These are phyloP conservation scores for Lytechinus pictus DNA, from an alignment of 35 echinoderm and acorn worm genomes.

Conservation along the genomic window DNA sequence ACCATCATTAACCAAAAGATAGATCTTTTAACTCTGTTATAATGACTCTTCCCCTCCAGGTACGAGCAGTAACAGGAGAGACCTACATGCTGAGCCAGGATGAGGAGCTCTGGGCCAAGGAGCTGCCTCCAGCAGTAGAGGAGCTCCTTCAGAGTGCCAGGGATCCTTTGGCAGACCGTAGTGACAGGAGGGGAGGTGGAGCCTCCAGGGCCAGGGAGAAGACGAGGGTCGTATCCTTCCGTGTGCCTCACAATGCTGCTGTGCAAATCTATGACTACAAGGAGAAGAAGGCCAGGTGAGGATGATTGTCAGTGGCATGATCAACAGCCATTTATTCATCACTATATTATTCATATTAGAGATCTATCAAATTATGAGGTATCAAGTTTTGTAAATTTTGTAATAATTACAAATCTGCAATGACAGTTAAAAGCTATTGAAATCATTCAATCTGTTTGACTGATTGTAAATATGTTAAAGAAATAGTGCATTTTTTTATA, in stretches of 20 bases:
- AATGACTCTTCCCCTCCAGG: conserved; percentile 35
- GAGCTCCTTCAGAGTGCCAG: conserved; percentile 74
- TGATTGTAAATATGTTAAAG: no score
- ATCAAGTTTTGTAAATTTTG: no score
- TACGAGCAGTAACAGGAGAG: conserved; percentile 85
- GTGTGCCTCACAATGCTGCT: conserved; percentile 90
- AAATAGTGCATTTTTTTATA: no score
- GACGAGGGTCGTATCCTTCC: conserved; percentile 81
- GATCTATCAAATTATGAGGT: neutral
- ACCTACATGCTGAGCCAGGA: conserved; percentile 99
- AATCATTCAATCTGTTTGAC: no score
- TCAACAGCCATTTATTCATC: neutral
- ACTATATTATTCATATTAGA: no score
- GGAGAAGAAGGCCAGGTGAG: conserved; percentile 98
- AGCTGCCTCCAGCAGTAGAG: conserved; percentile 94
- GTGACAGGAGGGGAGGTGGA: conserved; percentile 53
- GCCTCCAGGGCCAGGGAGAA: conserved; percentile 69
- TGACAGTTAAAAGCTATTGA: no score
- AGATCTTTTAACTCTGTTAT: neutral
- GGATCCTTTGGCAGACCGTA: conserved; percentile 94
- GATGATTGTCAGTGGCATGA: neutral
- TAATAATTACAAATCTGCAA: no score
- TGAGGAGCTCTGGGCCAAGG: conserved; percentile 97
- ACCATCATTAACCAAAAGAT: neutral
- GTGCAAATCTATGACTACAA: conserved; percentile 99